Evolutionary conservation across 2,797 vertebrate genomes (phyloP).

Genomic region (Pangasius sanitwongsei): DNA sequence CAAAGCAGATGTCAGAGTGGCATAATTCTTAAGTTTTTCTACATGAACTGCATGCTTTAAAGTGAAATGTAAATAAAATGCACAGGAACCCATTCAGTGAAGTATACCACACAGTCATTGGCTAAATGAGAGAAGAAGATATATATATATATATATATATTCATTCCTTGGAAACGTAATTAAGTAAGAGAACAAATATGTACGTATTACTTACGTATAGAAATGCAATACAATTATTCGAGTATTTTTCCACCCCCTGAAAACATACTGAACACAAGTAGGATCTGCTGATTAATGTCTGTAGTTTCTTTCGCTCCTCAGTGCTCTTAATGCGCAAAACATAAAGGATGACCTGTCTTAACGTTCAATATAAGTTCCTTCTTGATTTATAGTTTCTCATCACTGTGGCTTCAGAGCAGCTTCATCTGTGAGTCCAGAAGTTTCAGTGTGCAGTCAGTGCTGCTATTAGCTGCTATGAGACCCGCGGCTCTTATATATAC

Average conservation of each 20-base stretch:
- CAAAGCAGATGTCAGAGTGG: too few species aligned
- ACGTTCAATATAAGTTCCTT: background rate
- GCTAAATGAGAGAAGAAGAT: too few species aligned
- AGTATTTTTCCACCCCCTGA: background rate
- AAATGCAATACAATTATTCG: background rate
- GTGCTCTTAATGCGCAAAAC: background rate
- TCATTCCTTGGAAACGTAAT: too few species aligned
- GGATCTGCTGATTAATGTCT: background rate
- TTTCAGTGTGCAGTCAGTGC: constrained; percentile 69
- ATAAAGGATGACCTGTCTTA: background rate
- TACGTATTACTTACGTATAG: background rate
- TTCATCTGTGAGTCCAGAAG: constrained; percentile 61
- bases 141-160: too few species aligned
- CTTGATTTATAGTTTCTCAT: background rate
- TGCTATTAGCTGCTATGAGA: background rate
- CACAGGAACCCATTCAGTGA: too few species aligned
- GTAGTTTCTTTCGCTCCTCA: background rate
- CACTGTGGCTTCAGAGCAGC: constrained; percentile 68
- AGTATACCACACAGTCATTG: too few species aligned
- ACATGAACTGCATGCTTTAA: too few species aligned
- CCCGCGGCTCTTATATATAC: too few species aligned
- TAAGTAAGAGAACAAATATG: background rate
- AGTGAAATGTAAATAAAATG: too few species aligned
- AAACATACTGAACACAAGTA: background rate
- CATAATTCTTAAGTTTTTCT: too few species aligned